Evolutionary conservation across 2,888 invertebrate species (phyloP).

Genomic region (Andrena hattorfiana): DNA sequence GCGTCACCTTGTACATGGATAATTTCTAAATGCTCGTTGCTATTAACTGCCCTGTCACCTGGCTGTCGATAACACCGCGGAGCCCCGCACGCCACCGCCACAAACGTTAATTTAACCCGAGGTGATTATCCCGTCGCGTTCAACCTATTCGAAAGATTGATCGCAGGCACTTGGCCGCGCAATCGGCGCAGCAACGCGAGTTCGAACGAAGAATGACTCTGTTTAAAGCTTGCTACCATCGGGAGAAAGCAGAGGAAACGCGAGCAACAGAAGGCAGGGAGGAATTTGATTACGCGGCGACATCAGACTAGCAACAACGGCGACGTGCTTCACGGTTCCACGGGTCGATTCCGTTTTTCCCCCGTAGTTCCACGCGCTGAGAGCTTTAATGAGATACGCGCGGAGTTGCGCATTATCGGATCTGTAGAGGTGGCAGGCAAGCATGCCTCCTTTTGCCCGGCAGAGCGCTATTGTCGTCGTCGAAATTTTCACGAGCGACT

Average conservation of each 20-base stretch:
- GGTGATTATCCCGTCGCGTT: slow-evolving; percentile 9
- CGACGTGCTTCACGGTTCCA: slow-evolving; percentile 48
- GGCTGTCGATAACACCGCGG: slow-evolving; percentile 11
- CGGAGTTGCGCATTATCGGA: slow-evolving; percentile 48
- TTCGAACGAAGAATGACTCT: slow-evolving; percentile 3
- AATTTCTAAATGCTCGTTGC: not conserved
- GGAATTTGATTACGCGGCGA: slow-evolving; percentile 43
- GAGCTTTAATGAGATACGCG: slow-evolving; percentile 54
- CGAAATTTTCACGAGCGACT: slow-evolving; percentile 44
- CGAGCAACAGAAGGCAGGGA: not conserved
- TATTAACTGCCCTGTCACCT: slow-evolving; percentile 6
- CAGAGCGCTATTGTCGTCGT: slow-evolving; percentile 33
- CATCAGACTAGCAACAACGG: slow-evolving; percentile 25
- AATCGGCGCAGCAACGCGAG: not conserved
- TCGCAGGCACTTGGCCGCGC: not conserved
- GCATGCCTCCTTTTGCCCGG: slow-evolving; percentile 15
- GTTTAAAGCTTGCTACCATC: slow-evolving; percentile 19
- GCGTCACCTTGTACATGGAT: not conserved
- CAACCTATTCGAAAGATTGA: slow-evolving; percentile 19
- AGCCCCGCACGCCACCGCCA: not conserved
- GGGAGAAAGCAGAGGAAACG: not conserved
- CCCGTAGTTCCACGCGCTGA: slow-evolving; percentile 1
- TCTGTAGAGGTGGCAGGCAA: slow-evolving; percentile 1
- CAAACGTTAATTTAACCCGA: slow-evolving; percentile 17
- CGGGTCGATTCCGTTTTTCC: slow-evolving; percentile 28